Conservation (phyloP, 2,888 invertebrate genomes). For the Tetramorium bicarinatum region DNA sequence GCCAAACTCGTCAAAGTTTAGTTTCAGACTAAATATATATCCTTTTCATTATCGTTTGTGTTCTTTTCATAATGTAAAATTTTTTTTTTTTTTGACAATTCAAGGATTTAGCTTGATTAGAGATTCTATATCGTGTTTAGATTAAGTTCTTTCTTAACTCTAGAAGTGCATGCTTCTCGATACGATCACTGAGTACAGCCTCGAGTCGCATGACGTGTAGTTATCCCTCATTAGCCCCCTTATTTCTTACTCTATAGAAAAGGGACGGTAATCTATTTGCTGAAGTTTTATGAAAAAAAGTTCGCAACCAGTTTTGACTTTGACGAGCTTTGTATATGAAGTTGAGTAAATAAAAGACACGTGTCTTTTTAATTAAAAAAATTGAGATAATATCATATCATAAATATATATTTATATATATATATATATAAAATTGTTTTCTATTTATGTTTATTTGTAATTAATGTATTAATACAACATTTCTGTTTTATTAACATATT, state of each 20-base stretch:
- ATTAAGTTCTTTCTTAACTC: conserved; percentile 39
- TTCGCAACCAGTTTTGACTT: not conserved
- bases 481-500: no score
- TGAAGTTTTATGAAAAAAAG: conserved; percentile 28
- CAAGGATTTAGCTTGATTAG: not conserved
- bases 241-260: conserved; percentile 35
- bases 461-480: no score
- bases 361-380: not conserved
- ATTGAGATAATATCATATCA: not conserved
- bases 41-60: not conserved
- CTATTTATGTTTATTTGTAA: no score
- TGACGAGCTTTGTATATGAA: conserved; percentile 24
- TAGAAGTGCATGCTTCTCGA: conserved; percentile 35
- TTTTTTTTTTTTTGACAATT: not conserved
- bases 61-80: not conserved
- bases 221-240: conserved; percentile 39
- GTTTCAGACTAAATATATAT: not conserved
- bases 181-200: conserved; percentile 30
- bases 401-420: no score
- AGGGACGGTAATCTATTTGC: conserved; percentile 36
- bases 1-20: not conserved
- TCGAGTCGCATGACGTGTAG: conserved; percentile 36
- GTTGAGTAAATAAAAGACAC: conserved; percentile 1
- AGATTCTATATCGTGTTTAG: conserved; percentile 29
- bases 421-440: no score